Evolutionary conservation across 2,888 invertebrate genomes (phyloP), one percentile per base, ranked within the genome.

Genomic region (Drosophila gaucha): DNA sequence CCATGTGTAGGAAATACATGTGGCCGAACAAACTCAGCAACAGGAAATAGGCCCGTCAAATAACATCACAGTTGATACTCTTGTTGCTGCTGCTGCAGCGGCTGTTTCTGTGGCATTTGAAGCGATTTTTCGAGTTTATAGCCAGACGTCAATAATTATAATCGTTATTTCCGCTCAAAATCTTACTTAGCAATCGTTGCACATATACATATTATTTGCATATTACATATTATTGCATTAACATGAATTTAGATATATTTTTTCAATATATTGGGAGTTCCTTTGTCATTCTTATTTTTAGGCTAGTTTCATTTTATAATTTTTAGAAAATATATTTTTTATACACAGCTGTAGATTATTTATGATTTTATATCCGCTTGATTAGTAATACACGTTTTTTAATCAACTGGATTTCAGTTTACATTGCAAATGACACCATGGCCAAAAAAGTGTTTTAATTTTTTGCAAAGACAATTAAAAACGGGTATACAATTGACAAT

Each of bases 41-140:
- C 74, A 57, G 80, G 86, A 86, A 84, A 68, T 80, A 66, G 49
- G 43, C 43, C 51, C 36, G 63, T 51, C 67, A 70, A 67, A 83
- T 80, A 71, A 66, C 66, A 73, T 54, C 38, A 20, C 68, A 67
- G 16, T 67, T 52, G 47, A 54, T 54, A 54, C 41, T 66, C 47
- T 58, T 60, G 47, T 46, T 38, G 39, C 22, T 49, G 31, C 31
- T 33, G 35, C 31, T 28, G 20, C 14, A 39, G 50, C 20, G 10
- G 18, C 28, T 46, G 51, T 14, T 26, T 36, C 31, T 30, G 38
- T 38, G 30, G 36, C 24, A 33, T 49, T 59, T 55, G 28, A 33
- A 30, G 41, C 49, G 9, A 46, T 50, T 63, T 33, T 52, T 49
- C 47, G 16, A 38, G 22, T 39, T 59, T 49, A 33, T 44, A 22